phyloP scores from a whole-genome alignment of 2,113 vertebrate genomes.

The Vimba vimba region DNA sequence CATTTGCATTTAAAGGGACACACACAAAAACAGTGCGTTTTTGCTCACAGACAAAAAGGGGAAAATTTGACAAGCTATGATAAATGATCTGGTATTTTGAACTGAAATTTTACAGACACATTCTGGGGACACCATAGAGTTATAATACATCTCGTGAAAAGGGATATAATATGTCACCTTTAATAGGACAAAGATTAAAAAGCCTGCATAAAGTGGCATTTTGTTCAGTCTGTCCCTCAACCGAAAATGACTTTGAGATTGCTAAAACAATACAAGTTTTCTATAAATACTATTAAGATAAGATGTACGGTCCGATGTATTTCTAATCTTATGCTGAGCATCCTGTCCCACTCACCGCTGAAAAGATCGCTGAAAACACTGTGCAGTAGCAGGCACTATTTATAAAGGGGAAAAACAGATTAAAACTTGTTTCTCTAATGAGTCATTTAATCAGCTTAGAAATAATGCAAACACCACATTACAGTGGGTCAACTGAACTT shows the following conservation, averaged over 20 bases:
- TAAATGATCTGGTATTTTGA: too few relatives aligned
- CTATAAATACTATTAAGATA: background rate
- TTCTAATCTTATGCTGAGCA: background rate
- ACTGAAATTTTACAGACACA: too few relatives aligned
- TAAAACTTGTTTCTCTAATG: background rate
- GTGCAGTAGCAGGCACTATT: background rate
- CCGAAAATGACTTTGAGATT: background rate
- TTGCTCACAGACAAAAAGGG: too few relatives aligned
- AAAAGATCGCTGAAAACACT: background rate
- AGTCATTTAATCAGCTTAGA: background rate
- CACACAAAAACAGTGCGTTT: too few relatives aligned
- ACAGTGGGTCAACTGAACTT: slow-evolving; percentile 35
- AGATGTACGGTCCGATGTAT: background rate
- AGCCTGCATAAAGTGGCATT: background rate
- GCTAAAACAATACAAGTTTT: background rate
- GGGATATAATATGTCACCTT: too few relatives aligned
- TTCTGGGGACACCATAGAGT: too few relatives aligned
- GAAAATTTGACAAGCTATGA: too few relatives aligned
- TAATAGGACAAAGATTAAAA: background rate
- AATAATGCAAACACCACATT: slow-evolving; percentile 5
- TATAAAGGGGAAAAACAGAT: background rate
- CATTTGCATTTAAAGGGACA: too few relatives aligned
- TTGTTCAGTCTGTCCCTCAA: background rate
- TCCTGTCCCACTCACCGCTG: background rate
- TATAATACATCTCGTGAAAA: too few relatives aligned